Evolutionary conservation across 2,113 vertebrate species (phyloP).

Genomic region (Rostratula benghalensis): DNA sequence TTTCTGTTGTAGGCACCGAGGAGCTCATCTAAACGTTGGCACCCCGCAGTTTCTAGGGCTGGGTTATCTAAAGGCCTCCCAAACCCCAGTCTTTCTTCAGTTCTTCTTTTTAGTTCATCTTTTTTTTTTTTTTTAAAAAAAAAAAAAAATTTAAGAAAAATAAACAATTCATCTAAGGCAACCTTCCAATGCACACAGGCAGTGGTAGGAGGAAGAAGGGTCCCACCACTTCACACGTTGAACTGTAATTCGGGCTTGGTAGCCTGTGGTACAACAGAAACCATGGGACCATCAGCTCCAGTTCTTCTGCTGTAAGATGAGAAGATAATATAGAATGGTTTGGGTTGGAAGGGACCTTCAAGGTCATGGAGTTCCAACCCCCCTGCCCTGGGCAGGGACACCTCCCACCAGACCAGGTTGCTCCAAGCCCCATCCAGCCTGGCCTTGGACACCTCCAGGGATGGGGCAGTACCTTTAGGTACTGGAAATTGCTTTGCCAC

Average conservation of each 20-base stretch:
- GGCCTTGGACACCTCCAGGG: too few relatives aligned
- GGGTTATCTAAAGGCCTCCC: neutral
- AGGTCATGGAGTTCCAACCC: too few relatives aligned
- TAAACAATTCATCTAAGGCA: neutral
- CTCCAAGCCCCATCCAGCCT: too few relatives aligned
- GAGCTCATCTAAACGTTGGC: neutral
- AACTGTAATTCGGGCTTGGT: neutral
- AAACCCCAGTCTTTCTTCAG: neutral
- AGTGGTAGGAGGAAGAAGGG: neutral
- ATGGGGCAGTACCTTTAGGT: too few relatives aligned
- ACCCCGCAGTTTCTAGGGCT: neutral
- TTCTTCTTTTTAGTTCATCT: neutral
- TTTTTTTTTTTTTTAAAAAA: neutral
- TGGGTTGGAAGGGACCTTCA: too few relatives aligned
- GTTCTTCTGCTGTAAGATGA: neutral
- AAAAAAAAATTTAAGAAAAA: too few relatives aligned
- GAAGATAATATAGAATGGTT: neutral
- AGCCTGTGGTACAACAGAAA: neutral
- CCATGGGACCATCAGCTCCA: neutral
- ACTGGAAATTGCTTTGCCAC: neutral
- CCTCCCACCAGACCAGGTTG: too few relatives aligned
- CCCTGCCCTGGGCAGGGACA: too few relatives aligned
- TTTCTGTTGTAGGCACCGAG: neutral
- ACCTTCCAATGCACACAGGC: neutral
- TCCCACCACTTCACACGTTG: neutral